These are phyloP conservation scores for Eurystomus glaucurus DNA, from an alignment of 2,797 vertebrate genomes.

Conservation along the genomic window DNA sequence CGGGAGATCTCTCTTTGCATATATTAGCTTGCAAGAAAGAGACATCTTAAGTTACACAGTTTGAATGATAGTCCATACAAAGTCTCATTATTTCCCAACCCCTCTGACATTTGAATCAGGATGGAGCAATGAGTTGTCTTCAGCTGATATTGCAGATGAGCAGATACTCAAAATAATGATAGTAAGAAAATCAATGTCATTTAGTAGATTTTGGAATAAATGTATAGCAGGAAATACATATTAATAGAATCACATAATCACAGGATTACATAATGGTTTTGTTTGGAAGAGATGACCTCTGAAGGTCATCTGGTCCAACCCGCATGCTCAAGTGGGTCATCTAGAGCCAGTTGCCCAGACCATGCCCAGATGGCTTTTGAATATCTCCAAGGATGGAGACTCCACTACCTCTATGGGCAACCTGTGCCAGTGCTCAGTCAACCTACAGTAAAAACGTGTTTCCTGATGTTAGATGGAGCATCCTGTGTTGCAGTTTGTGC, in stretches of 20 bases:
- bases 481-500: too few species aligned
- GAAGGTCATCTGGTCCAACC: not conserved
- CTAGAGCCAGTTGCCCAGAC: not conserved
- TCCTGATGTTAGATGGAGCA: too few species aligned
- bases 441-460: too few species aligned
- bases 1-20: not conserved
- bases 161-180: not conserved
- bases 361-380: not conserved
- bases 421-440: too few species aligned
- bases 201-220: not conserved
- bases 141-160: not conserved
- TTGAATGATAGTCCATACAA: not conserved
- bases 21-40: not conserved
- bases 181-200: not conserved
- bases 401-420: too few species aligned
- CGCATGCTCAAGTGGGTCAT: not conserved
- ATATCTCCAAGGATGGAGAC: not conserved
- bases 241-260: not conserved
- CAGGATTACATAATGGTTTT: not conserved
- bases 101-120: not conserved
- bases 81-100: rapidly evolving
- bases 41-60: not conserved
- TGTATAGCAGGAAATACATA: not conserved
- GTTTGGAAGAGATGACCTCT: not conserved
- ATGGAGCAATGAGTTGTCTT: not conserved